phyloP scores from a whole-genome alignment of 2,797 vertebrate genomes.

The Taeniopygia guttata region DNA sequence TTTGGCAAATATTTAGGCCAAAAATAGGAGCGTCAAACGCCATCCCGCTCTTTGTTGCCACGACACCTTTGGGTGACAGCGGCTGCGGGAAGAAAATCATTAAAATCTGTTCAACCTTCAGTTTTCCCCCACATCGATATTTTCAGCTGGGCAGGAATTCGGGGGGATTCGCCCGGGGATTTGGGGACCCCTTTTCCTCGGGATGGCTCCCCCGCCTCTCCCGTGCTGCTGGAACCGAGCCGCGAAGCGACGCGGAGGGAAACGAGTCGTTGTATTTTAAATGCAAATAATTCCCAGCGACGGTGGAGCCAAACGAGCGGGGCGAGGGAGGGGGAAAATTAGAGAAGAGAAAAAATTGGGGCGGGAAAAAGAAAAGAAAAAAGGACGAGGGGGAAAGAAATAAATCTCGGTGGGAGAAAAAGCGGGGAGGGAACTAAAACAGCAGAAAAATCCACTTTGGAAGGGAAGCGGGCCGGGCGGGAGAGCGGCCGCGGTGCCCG shows the following conservation, averaged over 20 bases:
- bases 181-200: background rate
- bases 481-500: background rate
- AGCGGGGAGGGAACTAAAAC: background rate
- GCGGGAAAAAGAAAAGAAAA: background rate
- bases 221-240: background rate
- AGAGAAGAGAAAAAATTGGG: background rate
- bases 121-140: background rate
- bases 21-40: background rate
- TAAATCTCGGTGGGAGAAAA: background rate
- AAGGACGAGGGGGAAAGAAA: accelerated
- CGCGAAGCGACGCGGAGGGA: background rate
- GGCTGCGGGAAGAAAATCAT: background rate
- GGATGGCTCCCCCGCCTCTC: background rate
- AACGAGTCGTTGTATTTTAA: background rate
- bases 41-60: slow-evolving; percentile 38
- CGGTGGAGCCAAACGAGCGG: background rate
- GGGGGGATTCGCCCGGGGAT: background rate
- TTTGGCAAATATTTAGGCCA: background rate
- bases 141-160: background rate
- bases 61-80: slow-evolving; percentile 19
- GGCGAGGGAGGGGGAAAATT: background rate
- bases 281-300: slow-evolving; percentile 28
- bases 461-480: background rate
- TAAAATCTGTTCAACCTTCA: background rate
- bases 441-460: background rate